Evolutionary conservation across 2,797 vertebrate species (phyloP), one percentile per base, ranked within the genome.

Genomic region (Rhincodon typus): DNA sequence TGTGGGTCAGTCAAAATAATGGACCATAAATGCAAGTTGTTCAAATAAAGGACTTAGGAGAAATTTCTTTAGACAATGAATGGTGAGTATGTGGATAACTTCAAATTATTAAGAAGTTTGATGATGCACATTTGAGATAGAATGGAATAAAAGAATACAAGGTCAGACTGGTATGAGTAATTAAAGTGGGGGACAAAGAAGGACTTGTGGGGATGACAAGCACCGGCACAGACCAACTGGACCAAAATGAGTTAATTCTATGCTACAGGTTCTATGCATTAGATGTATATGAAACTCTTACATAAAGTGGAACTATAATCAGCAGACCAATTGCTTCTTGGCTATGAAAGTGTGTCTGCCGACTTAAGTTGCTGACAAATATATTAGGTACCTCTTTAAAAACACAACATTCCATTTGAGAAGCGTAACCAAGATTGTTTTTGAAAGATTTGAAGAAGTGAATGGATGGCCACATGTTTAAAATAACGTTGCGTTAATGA

Each of bases 391-490:
- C 25, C 23, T 50, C 38, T 74, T 74, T 53, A 95, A 74, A 50
- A 84, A 93, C 30, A 38, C 23, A 90, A 62, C 53, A 34, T 91
- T 42, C 19, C n/a, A 67, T 93, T 93, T 93, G 90, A 42, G 62
- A 93, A 93, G 90, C 38, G 30, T 77, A 95, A 95, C 42, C 27
- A 27, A 34, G 53, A 66, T 50, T 50, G 50, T 30, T 27, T 50
- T 94, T 70, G 23, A 93, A 90, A 42, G 17, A 90, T 90, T 62
- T 67, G 72, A 94, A 94, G 17, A 67, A 19, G 34, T 77, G 94
- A 94, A 17, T 72, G 38, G 70, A 34, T 94, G 23, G 25, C 46
- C 46, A 74, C 6, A 53, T 74, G 94, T 10, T 30, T 94, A 50
- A 94, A 53, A 19, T 94, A 94, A 94, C 50, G 17, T 12, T 21